Conservation (phyloP, 1,140 invertebrate species). For the Bombus difficillimus region DNA sequence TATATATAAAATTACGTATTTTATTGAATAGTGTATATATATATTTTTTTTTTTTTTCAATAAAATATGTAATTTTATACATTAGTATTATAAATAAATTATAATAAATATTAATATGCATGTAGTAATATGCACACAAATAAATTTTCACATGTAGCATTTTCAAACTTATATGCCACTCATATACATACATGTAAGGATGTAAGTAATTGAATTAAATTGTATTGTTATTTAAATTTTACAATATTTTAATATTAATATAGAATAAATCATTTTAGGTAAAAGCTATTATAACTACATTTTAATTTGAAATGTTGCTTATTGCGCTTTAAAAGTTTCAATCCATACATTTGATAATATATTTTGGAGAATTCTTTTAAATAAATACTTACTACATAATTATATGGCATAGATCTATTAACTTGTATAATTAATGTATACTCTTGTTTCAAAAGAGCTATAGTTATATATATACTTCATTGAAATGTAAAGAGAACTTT, state of each 20-base stretch:
- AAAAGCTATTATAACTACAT: background rate
- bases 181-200: background rate
- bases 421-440: background rate
- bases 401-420: too few species aligned
- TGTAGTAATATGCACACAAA: background rate
- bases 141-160: background rate
- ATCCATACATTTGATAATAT: background rate
- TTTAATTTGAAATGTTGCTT: background rate
- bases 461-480: background rate
- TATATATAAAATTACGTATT: background rate
- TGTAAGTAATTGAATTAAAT: background rate
- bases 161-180: background rate
- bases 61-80: background rate
- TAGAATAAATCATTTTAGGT: background rate
- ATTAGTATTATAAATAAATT: background rate
- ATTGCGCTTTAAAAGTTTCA: background rate
- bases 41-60: too few species aligned
- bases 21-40: background rate
- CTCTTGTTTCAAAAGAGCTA: background rate
- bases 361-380: background rate
- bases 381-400: background rate
- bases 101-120: constrained; percentile 5
- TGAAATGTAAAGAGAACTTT: background rate
- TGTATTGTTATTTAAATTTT: background rate
- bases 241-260: background rate